Base-by-base conservation (phyloP, 2,888 invertebrate species). In the Parnassius glacialis region DNA sequence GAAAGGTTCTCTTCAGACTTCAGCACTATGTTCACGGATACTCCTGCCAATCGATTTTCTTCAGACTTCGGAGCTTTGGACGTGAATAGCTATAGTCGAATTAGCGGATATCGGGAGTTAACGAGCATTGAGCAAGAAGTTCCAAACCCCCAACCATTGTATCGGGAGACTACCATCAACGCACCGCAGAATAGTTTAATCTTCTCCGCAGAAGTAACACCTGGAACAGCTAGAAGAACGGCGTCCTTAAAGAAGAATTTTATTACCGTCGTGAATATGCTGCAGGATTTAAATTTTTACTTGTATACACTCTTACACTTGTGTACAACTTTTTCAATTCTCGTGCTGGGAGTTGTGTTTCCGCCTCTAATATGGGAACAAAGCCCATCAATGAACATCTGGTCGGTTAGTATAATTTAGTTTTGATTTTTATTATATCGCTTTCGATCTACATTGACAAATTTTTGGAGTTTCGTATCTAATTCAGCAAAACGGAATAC, bases 131-230 rank as follows among this genome's bases (percentile, higher is more conserved):
- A 92, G 45, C 80, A 84, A 48, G 80, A 78, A 20, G 74, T 68
- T 2, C 83, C 83, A 25, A 79, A 81, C 41, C 93, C 93, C 2
- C 90, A 90, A 63, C 93, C 93, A 0, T 71, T 93, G 52, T 93
- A 93, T 67, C 86, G 92, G 52, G 93, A 93, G 70, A 91, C 92
- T 0, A 92, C 92, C 1, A 83, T 93, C 0, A 89, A 93, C 68
- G 89, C 87, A 47, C 84, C 84, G 1, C 78, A 79, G 16, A 79
- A 75, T 41, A 79, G 74, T 47, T 70, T 88, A 11, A 80, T 85
- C 0, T 92, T 91, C 56, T 78, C 86, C 1, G 73, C 84, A 1
- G 87, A 90, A 65, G 72, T 86, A 50, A 79, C 88, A 0, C 78
- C 81, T 1, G 92, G 92, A 0, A 85, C 90, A 0, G 85, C 83